Conservation (phyloP, 2,888 invertebrate species). For the Brachyopa scutellaris region DNA sequence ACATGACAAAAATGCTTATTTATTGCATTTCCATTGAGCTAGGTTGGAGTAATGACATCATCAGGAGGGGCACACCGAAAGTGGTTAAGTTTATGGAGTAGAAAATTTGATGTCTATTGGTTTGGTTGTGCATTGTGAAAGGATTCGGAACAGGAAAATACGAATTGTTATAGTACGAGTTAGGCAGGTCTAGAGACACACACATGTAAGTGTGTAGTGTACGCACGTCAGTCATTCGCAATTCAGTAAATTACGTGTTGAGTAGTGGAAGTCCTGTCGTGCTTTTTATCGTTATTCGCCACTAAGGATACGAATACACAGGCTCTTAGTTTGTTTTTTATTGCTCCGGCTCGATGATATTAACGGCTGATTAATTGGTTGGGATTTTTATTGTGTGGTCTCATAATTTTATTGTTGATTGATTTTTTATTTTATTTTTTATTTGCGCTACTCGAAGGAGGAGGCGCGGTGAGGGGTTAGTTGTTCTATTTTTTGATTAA, state of each 20-base stretch:
- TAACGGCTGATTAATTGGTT: slow-evolving; percentile 69
- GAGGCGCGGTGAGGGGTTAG: slow-evolving; percentile 18
- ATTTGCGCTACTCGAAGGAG: neutral
- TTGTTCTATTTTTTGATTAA: slow-evolving; percentile 65
- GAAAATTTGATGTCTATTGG: slow-evolving; percentile 62
- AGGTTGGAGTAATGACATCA: slow-evolving; percentile 16
- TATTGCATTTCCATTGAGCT: slow-evolving; percentile 64
- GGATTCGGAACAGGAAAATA: slow-evolving; percentile 29
- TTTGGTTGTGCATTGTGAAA: slow-evolving; percentile 57
- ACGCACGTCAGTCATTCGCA: neutral
- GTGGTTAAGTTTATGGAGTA: slow-evolving; percentile 64
- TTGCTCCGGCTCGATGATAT: slow-evolving; percentile 44
- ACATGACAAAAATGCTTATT: slow-evolving; percentile 68
- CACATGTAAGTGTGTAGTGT: neutral
- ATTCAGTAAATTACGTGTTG: slow-evolving; percentile 47
- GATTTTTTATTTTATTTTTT: too few relatives aligned
- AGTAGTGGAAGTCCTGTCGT: slow-evolving; percentile 51
- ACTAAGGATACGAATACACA: slow-evolving; percentile 14
- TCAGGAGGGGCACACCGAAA: slow-evolving; percentile 8
- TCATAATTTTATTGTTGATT: slow-evolving; percentile 69
- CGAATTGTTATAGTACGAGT: neutral
- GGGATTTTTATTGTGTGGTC: slow-evolving; percentile 67
- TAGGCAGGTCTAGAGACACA: too few relatives aligned
- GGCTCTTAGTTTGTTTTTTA: slow-evolving; percentile 60
- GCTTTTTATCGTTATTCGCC: slow-evolving; percentile 38